These are phyloP conservation scores for Drosophila nigromelanica DNA, from an alignment of 1,140 invertebrate genomes.

Conservation along the genomic window DNA sequence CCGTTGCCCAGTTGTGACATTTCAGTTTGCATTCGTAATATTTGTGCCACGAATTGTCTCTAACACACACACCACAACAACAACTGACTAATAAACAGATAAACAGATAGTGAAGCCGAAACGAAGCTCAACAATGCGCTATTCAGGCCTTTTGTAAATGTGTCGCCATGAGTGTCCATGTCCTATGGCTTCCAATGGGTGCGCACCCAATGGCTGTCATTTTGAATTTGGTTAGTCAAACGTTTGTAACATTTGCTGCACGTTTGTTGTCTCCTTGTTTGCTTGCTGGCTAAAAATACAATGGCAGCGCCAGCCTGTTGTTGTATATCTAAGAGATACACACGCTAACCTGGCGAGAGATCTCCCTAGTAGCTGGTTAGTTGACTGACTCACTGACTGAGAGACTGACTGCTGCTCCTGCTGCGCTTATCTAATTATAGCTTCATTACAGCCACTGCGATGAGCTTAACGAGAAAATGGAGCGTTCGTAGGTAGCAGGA, in stretches of 20 bases:
- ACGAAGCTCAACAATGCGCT: constrained; percentile 14
- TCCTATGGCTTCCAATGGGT: constrained; percentile 30
- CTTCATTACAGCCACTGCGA: constrained; percentile 67
- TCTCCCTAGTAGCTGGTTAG: constrained; percentile 43
- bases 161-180: constrained; percentile 4
- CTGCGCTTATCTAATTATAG: constrained; percentile 79
- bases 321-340: constrained; percentile 48
- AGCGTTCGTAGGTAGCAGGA: constrained; percentile 25
- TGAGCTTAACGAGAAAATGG: constrained; percentile 54
- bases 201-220: constrained; percentile 46
- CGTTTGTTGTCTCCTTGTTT: constrained; percentile 22
- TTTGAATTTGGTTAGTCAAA: constrained; percentile 75
- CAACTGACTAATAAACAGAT: constrained; percentile 29
- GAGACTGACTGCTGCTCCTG: constrained; percentile 24
- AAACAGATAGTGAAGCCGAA: constrained; percentile 10
- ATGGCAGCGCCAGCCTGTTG: constrained; percentile 7
- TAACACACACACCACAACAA: constrained; percentile 33
- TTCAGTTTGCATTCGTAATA: constrained; percentile 21
- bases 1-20: constrained; percentile 32
- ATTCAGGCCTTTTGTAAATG: constrained; percentile 24
- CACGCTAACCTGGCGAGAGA: constrained; percentile 33
- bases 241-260: constrained; percentile 57
- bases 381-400: constrained; percentile 18
- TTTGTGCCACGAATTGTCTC: constrained; percentile 44
- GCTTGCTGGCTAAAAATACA: constrained; percentile 66